Evolutionary conservation across 2,888 invertebrate species (phyloP).

Genomic region (Clusia tigrina): DNA sequence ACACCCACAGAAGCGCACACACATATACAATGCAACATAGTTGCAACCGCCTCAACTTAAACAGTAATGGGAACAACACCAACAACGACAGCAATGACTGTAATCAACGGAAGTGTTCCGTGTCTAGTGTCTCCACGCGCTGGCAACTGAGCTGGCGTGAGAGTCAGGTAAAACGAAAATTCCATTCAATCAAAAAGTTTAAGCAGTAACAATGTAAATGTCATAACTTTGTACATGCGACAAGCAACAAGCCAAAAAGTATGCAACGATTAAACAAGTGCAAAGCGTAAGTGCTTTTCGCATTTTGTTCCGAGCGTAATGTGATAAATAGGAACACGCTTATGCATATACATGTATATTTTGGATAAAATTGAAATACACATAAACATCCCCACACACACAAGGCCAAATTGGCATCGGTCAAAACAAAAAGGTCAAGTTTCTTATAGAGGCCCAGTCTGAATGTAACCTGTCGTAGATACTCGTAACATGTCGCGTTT

Average conservation of each 20-base stretch:
- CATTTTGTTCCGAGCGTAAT: too few species aligned
- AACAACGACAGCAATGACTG: background rate
- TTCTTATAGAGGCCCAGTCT: too few species aligned
- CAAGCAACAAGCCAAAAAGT: slow-evolving; percentile 23
- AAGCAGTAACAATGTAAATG: slow-evolving; percentile 39
- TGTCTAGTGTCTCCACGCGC: too few species aligned
- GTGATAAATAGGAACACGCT: too few species aligned
- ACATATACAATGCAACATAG: too few species aligned
- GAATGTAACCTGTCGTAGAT: too few species aligned
- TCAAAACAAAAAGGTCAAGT: too few species aligned
- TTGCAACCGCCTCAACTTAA: slow-evolving; percentile 9
- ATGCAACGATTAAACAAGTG: slow-evolving; percentile 16
- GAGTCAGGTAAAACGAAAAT: slow-evolving; percentile 16
- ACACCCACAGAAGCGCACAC: slow-evolving; percentile 30
- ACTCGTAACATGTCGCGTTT: too few species aligned
- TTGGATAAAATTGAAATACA: too few species aligned
- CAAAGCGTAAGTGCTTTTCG: background rate
- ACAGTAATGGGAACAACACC: background rate
- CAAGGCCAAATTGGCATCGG: too few species aligned
- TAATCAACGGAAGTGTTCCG: slow-evolving; percentile 11
- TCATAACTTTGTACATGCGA: slow-evolving; percentile 37
- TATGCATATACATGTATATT: too few species aligned
- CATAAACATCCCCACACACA: too few species aligned
- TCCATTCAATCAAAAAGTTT: slow-evolving; percentile 34
- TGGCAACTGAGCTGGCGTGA: slow-evolving; percentile 3